Evolutionary conservation across 1,140 invertebrate genomes (phyloP).

Genomic region (Zaprionus kolodkinae): DNA sequence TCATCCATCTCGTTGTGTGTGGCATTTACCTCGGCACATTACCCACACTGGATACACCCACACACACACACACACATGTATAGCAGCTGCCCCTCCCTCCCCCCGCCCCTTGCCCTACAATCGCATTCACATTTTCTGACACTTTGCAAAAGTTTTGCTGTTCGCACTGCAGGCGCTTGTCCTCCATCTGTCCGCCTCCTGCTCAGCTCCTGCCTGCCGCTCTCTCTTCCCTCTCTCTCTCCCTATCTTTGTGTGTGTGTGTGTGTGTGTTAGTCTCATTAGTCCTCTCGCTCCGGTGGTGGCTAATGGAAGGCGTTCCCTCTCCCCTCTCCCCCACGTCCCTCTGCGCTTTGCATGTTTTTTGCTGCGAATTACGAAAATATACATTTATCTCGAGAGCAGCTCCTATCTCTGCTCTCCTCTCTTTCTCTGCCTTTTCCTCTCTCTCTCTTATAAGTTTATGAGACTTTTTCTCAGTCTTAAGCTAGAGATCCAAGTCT

Average conservation of each 20-base stretch:
- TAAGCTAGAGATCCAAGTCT: constrained; percentile 19
- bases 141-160: constrained; percentile 64
- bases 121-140: constrained; percentile 68
- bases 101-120: constrained; percentile 13
- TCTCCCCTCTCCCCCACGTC: background rate
- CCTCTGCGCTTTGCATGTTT: constrained; percentile 21
- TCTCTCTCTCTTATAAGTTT: background rate
- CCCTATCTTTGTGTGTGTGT: constrained; percentile 27
- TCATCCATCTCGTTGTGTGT: constrained; percentile 74
- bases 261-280: constrained; percentile 57
- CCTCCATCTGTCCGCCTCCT: constrained; percentile 11
- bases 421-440: background rate
- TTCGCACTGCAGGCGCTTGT: constrained; percentile 64
- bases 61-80: constrained; percentile 38
- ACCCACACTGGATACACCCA: constrained; percentile 47
- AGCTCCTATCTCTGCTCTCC: background rate
- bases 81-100: constrained; percentile 11
- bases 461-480: constrained; percentile 1
- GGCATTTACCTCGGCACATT: constrained; percentile 76
- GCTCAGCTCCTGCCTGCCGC: background rate
- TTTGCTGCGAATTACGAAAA: constrained; percentile 44
- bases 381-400: constrained; percentile 45
- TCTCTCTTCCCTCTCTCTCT: background rate
- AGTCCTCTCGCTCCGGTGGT: constrained; percentile 46
- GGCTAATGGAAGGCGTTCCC: constrained; percentile 59